These are phyloP conservation scores for Eurypyga helias DNA, from an alignment of 2,113 vertebrate genomes.

Conservation along the genomic window DNA sequence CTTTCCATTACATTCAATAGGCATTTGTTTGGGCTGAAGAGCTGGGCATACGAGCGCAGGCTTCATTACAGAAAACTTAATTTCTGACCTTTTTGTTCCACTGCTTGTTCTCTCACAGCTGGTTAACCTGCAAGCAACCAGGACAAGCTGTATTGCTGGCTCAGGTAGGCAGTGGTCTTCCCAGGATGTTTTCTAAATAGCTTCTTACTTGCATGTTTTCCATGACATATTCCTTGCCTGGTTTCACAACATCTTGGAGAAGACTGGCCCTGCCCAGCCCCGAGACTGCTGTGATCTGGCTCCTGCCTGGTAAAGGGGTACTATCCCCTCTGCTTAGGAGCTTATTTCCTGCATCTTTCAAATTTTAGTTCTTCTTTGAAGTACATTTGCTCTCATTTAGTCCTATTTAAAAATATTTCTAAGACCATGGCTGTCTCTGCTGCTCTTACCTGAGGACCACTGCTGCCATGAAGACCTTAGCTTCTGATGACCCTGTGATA, in stretches of 20 bases:
- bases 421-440: neutral
- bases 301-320: neutral
- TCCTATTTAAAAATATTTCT: neutral
- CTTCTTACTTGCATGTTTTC: neutral
- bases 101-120: neutral
- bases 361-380: neutral
- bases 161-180: neutral
- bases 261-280: neutral
- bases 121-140: neutral
- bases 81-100: neutral
- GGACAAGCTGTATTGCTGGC: neutral
- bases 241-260: neutral
- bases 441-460: neutral
- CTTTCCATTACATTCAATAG: neutral
- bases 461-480: neutral
- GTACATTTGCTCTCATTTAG: neutral
- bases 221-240: neutral
- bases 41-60: neutral
- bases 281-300: neutral
- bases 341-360: neutral
- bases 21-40: neutral
- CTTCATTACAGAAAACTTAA: neutral
- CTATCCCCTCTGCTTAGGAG: neutral
- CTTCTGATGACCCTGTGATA: neutral
- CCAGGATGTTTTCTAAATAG: neutral